Evolutionary conservation across 2,888 invertebrate species (phyloP).

Genomic region (Macaria notata): DNA sequence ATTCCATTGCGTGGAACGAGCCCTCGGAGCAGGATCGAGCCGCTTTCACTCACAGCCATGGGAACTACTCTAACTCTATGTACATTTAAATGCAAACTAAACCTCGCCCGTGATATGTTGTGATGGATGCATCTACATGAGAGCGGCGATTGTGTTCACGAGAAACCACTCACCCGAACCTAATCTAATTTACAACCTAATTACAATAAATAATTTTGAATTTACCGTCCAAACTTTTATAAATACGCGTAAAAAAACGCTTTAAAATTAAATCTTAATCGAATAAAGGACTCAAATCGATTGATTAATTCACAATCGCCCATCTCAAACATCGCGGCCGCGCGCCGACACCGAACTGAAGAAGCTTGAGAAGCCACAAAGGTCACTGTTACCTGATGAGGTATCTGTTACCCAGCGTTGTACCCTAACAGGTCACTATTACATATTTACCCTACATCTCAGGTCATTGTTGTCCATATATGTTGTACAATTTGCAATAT

Average conservation of each 20-base stretch:
- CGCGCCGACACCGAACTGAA: slow-evolving; percentile 30
- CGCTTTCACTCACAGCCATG: slow-evolving; percentile 33
- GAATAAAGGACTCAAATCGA: slow-evolving; percentile 3
- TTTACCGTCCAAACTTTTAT: too few species aligned
- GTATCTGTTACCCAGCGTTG: not conserved
- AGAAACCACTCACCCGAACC: not conserved
- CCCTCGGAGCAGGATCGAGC: slow-evolving; percentile 7
- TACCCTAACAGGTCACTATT: not conserved
- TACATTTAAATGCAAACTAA: slow-evolving; percentile 54
- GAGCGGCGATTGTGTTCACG: slow-evolving; percentile 14
- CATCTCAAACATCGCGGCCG: slow-evolving; percentile 35
- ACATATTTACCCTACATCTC: not conserved
- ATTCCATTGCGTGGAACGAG: not conserved
- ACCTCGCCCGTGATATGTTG: slow-evolving; percentile 39
- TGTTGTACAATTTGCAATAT: too few species aligned
- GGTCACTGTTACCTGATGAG: not conserved
- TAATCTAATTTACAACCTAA: not conserved
- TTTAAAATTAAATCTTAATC: not conserved
- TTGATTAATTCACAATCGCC: slow-evolving; percentile 9
- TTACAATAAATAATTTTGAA: too few species aligned
- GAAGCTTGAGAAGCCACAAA: slow-evolving; percentile 6
- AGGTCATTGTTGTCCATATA: too few species aligned
- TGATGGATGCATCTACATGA: slow-evolving; percentile 20
- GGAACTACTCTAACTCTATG: slow-evolving; percentile 24
- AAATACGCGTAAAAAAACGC: slow-evolving; percentile 1